Base-by-base conservation (phyloP, 1,140 invertebrate species). In the Drosophila arizonae region DNA sequence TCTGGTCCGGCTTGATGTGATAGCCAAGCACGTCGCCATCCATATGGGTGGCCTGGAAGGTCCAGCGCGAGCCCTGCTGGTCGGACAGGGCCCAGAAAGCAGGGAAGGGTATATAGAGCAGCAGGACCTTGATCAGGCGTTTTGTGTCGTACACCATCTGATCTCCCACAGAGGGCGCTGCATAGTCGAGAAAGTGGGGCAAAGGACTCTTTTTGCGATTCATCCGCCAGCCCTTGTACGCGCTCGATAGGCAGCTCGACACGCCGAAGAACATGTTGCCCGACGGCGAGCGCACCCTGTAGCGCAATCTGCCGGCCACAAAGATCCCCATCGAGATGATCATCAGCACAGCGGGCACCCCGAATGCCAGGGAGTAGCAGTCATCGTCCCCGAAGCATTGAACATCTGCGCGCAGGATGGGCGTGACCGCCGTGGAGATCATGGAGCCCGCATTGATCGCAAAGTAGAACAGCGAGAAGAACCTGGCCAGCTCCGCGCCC, bases 381-480 rank as follows among this genome's bases (percentile, higher is more conserved):
- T 94, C 94, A 6, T 95, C 94, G 2, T 95, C 93, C 0, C 94
- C 96, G 76, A 98, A 97, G 90, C 98, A 99, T 24, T 95, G 90
- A 0, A 98, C 94, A 82, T 97, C 95, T 45, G 95, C 94, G 71
- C 96, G 94, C 5, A 99, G 92, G 28, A 98, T 94, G 0, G 98
- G 98, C 0, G 98, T 98, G 0, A 99, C 76, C 52, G 97, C 95
- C 0, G 96, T 98, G 0, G 97, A 98, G 13, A 99, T 93, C 50
- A 98, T 94, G 72, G 96, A 97, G 4, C 98, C 98, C 2, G 96
- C 94, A 88, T 99, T 99, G 78, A 99, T 98, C 30, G 97, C 94
- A 78, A 98, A 97, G 92, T 99, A 99, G 91, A 98, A 99, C 0
- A 98, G 92, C 0, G 97, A 98, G 92, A 99, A 99, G 92, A 97